Conservation (phyloP, 2,888 invertebrate genomes). For the Campoplex nolae region DNA sequence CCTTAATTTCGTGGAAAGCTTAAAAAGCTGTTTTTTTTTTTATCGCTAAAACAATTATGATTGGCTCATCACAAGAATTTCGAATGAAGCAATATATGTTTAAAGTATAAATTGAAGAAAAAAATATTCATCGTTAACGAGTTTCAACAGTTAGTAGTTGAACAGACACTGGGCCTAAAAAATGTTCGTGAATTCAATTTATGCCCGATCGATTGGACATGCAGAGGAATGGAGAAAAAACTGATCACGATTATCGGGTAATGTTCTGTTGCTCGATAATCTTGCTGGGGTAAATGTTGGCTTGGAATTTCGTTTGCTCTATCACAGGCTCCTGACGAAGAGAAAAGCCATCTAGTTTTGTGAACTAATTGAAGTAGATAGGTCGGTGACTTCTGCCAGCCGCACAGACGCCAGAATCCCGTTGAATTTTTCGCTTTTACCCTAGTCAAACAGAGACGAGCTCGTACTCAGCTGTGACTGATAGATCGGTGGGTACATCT, state of each 20-base stretch:
- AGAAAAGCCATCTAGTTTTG: background rate
- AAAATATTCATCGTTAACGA: no score
- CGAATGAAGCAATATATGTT: no score
- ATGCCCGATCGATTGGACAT: background rate
- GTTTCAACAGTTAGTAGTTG: background rate
- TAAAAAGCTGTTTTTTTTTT: no score
- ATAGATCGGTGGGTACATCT: constrained; percentile 13
- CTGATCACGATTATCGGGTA: background rate
- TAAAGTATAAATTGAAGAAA: no score
- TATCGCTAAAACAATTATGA: no score
- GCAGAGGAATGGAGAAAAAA: background rate
- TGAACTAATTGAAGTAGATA: background rate
- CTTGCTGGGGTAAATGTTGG: background rate
- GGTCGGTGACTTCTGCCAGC: constrained; percentile 20
- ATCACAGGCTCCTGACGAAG: background rate
- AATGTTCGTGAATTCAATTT: background rate
- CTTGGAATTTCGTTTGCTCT: background rate
- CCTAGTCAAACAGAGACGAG: constrained; percentile 19
- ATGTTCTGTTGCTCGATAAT: background rate
- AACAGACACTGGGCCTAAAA: background rate
- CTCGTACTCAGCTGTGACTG: constrained; percentile 10
- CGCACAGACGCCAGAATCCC: background rate
- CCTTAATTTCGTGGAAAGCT: no score
- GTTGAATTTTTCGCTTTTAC: constrained; percentile 26
- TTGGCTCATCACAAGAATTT: no score